Conservation (phyloP, 2,797 vertebrate species). For the Pogoniulus pusillus region DNA sequence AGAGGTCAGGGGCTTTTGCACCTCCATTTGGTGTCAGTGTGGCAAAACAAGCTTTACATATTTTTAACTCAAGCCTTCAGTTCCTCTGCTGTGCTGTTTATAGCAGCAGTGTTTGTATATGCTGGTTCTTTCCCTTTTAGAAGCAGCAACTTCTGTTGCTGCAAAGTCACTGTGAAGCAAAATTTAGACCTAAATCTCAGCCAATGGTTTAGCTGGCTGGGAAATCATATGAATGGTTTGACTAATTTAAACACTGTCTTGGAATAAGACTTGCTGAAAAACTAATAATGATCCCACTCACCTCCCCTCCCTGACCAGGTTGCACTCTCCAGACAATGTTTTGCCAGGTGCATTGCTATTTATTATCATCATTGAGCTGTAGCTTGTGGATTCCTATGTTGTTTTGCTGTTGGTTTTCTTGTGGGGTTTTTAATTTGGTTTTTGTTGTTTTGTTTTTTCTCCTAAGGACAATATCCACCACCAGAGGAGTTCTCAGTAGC, state of each 20-base stretch:
- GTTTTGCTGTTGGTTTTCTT: neutral
- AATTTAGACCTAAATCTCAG: neutral
- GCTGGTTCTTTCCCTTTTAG: neutral
- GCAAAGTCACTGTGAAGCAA: neutral
- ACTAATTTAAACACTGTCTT: neutral
- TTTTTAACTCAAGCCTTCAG: neutral
- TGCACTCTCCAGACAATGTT: neutral
- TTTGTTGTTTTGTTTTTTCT: neutral
- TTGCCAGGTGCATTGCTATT: conserved; percentile 31
- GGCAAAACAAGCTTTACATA: neutral
- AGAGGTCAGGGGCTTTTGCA: neutral
- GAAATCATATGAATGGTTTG: neutral
- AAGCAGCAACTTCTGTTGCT: neutral
- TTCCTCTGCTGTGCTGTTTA: neutral
- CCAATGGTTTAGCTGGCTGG: neutral
- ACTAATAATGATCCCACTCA: neutral
- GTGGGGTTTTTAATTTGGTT: too few relatives aligned
- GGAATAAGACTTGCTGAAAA: neutral
- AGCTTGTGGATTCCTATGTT: neutral
- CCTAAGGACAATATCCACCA: neutral
- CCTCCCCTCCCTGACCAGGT: neutral
- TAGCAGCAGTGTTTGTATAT: neutral
- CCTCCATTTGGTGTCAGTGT: neutral
- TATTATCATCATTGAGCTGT: neutral
- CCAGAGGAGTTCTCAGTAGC: neutral